These are phyloP conservation scores for Leptura quadrifasciata DNA, from an alignment of 2,888 invertebrate species.

Conservation along the genomic window DNA sequence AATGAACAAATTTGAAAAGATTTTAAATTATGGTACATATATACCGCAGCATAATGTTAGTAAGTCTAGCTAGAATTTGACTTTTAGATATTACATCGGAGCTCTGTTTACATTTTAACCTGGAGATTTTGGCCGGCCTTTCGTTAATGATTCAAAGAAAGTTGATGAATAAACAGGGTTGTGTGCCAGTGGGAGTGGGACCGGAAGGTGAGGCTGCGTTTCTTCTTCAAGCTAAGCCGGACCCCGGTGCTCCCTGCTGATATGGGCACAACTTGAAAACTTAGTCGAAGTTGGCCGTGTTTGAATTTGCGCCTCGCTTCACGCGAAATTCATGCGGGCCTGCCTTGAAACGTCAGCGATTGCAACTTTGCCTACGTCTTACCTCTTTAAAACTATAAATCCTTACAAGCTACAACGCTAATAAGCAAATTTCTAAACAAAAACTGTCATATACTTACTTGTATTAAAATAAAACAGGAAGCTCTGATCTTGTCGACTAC, in stretches of 20 bases:
- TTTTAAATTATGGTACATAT: too few species aligned
- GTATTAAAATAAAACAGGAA: constrained; percentile 52
- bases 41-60: too few species aligned
- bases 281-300: constrained; percentile 69
- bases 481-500: constrained; percentile 38
- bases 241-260: constrained; percentile 64
- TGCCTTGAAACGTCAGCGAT: constrained; percentile 59
- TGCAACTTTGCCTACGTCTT: constrained; percentile 41
- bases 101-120: constrained; percentile 7
- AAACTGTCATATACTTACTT: constrained; percentile 34
- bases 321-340: constrained; percentile 71
- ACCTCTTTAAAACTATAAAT: constrained; percentile 43
- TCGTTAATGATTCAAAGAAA: constrained; percentile 42
- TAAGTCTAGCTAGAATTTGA: too few species aligned
- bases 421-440: constrained; percentile 42
- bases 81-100: neutral
- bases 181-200: constrained; percentile 37
- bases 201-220: constrained; percentile 62
- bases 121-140: constrained; percentile 3
- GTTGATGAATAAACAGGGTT: constrained; percentile 39
- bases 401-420: constrained; percentile 38
- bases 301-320: constrained; percentile 73
- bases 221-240: constrained; percentile 64
- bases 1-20: too few species aligned
- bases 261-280: constrained; percentile 67